Base-by-base conservation (phyloP, 1,140 invertebrate genomes). In the Zophobas atratus region DNA sequence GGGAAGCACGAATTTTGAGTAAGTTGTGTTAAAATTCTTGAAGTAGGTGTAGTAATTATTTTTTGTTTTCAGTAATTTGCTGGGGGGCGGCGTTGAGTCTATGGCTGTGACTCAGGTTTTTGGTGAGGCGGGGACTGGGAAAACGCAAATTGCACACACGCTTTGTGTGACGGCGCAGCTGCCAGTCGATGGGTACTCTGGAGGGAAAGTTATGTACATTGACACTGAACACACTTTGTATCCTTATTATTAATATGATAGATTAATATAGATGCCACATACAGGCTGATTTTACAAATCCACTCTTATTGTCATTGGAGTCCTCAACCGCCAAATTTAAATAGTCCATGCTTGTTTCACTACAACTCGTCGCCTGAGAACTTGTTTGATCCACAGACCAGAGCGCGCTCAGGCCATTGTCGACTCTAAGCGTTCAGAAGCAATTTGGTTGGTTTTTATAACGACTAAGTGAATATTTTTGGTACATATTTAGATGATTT, bases 31-130 rank as follows among this genome's bases (percentile, higher is more conserved):
- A 71, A 75, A 33, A 32, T 57, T 63, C 20, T 20, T 20, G 20
- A 20, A 20, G 20, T 20, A 20, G 20, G 36, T 34, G 53, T 43
- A 39, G 2, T 38, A 38, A n/a, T 6, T 53, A 56, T 39, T 67
- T 6, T 53, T 53, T 1, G 49, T 73, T 87, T 89, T 33, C 84
- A 94, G 92, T 84, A 93, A 94, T 85, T 87, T 96, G 39, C 85
- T 97, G 39, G 90, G 89, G 41, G 95, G 96, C 72, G 96, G 96
- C 1, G 91, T 97, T 77, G 96, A 97, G 88, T 96, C 95, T 32
- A 96, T 96, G 88, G 92, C 94, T 1, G 96, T 97, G 67, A 97
- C 96, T 39, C 96, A 97, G 88, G 93, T 95, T 35, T 97, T 97
- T 87, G 96, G 96, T 0, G 96, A 97, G 87, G 96, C 96, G 85